These are phyloP conservation scores for Bellardia pandia DNA, from an alignment of 2,888 invertebrate genomes.

Conservation along the genomic window DNA sequence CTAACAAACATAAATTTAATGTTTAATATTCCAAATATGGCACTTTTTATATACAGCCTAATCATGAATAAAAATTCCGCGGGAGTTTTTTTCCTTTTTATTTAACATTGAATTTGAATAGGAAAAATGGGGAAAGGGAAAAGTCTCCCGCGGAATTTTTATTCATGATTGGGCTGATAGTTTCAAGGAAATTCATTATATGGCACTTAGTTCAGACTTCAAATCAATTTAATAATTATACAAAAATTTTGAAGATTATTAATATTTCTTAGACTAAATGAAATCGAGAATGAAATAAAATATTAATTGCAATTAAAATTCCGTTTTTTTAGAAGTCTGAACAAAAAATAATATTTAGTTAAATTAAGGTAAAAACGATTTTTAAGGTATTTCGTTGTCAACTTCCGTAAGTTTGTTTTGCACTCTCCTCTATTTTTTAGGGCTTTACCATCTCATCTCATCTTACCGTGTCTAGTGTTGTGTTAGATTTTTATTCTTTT, in stretches of 20 bases:
- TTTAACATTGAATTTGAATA: no score
- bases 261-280: not conserved
- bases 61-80: no score
- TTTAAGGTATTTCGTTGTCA: slow-evolving; percentile 66
- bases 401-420: slow-evolving; percentile 8
- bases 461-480: slow-evolving; percentile 75
- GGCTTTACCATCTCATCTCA: not conserved
- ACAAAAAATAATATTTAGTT: not conserved
- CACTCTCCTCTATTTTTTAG: not conserved
- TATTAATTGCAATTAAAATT: not conserved
- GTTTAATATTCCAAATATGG: slow-evolving; percentile 3
- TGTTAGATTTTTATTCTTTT: slow-evolving; percentile 81
- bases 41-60: not conserved
- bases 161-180: no score
- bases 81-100: no score
- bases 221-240: no score
- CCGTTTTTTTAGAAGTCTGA: not conserved
- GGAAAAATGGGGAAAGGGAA: no score
- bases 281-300: not conserved
- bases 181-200: not conserved
- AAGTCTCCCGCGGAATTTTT: no score
- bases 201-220: not conserved
- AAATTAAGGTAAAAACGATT: not conserved
- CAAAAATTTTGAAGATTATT: no score
- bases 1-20: not conserved